Evolutionary conservation across 1,140 invertebrate species (phyloP).

Genomic region (Caenorhabditis brenneri): DNA sequence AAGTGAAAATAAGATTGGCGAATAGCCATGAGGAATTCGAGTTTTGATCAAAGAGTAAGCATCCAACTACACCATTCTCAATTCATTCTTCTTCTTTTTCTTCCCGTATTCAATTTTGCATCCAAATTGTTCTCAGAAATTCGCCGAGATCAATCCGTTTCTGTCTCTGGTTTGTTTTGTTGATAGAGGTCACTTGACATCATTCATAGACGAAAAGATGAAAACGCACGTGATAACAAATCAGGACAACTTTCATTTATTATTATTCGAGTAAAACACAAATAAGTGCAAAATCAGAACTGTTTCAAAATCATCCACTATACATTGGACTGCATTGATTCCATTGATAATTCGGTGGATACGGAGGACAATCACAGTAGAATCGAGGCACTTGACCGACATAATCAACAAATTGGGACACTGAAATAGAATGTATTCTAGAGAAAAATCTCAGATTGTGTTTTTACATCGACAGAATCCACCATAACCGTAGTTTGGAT

Average conservation of each 20-base stretch:
- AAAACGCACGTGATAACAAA: constrained; percentile 15
- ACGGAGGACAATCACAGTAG: constrained; percentile 28
- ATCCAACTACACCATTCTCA: not conserved
- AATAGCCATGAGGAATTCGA: not conserved
- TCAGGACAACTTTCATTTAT: not conserved
- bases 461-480: constrained; percentile 22
- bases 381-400: not conserved
- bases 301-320: not conserved
- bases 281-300: not conserved
- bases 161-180: not conserved
- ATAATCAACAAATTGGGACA: constrained; percentile 9
- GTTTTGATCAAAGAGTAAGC: constrained; percentile 8
- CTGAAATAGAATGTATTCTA: not conserved
- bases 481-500: constrained; percentile 1
- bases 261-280: not conserved
- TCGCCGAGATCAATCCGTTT: constrained; percentile 23
- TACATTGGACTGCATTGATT: constrained; percentile 2
- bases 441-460: not conserved
- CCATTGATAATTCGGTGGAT: constrained; percentile 27
- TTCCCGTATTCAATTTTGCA: not conserved
- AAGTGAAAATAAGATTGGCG: constrained; percentile 13
- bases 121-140: not conserved
- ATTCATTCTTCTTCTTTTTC: not conserved
- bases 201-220: not conserved
- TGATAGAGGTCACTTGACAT: constrained; percentile 7